phyloP scores from a whole-genome alignment of 2,797 vertebrate species.

The Propithecus perrieri region DNA sequence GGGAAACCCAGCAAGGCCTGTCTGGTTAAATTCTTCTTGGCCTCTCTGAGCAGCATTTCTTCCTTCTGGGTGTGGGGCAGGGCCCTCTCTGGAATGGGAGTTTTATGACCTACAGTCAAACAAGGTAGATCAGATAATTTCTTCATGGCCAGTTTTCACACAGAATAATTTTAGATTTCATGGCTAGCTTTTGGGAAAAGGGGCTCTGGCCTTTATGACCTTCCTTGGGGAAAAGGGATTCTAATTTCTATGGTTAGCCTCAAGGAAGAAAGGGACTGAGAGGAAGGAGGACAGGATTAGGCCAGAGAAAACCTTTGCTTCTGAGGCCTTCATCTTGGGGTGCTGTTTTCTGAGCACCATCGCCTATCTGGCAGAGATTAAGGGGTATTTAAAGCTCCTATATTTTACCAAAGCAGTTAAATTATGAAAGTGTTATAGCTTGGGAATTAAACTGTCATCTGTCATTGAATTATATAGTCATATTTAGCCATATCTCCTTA shows the following conservation, averaged over 20 bases:
- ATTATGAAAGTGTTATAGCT: background rate
- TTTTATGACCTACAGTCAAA: background rate
- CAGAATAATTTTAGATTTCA: background rate
- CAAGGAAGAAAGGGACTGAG: background rate
- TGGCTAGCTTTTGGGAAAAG: background rate
- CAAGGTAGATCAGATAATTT: background rate
- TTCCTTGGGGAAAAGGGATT: background rate
- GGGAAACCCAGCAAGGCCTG: background rate
- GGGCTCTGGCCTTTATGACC: background rate
- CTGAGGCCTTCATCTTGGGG: background rate
- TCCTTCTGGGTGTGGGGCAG: no score
- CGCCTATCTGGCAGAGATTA: no score
- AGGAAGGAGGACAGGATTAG: background rate
- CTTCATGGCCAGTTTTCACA: background rate
- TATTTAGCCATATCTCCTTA: background rate
- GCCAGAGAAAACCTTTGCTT: no score
- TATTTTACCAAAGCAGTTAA: background rate
- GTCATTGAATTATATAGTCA: background rate
- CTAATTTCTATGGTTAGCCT: background rate
- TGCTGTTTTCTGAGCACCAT: background rate
- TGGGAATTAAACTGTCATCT: background rate
- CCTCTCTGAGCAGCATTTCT: background rate
- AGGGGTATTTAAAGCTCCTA: background rate
- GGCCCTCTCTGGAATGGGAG: background rate
- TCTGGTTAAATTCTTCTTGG: background rate